Evolutionary conservation across 2,113 vertebrate species (phyloP).

Genomic region (Engystomops pustulosus): DNA sequence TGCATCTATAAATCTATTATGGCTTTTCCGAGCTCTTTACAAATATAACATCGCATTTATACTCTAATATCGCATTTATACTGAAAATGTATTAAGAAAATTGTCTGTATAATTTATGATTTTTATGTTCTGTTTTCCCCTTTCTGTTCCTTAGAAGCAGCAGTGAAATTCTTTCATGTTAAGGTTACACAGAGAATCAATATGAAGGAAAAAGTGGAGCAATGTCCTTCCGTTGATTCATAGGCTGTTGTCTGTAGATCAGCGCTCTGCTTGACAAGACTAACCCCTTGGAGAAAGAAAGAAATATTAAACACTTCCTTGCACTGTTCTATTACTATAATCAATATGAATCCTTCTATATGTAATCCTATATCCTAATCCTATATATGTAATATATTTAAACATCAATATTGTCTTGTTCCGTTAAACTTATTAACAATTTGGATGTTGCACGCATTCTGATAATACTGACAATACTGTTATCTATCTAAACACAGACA

Average conservation of each 20-base stretch:
- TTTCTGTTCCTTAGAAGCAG: conserved; percentile 28
- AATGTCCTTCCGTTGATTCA: background rate
- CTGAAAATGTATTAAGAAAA: conserved; percentile 7
- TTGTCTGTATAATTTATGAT: conserved; percentile 20
- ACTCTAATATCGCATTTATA: background rate
- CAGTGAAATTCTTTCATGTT: conserved; percentile 26
- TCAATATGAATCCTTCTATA: conserved; percentile 45
- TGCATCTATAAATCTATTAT: conserved; percentile 22
- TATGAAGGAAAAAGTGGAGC: background rate
- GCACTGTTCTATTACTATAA: conserved; percentile 27
- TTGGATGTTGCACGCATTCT: conserved; percentile 37
- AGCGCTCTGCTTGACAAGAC: background rate
- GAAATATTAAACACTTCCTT: conserved; percentile 37
- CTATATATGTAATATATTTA: conserved; percentile 54
- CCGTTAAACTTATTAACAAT: conserved; percentile 50
- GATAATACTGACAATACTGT: conserved; percentile 58
- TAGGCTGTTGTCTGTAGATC: background rate
- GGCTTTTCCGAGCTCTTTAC: background rate
- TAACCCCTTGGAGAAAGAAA: background rate
- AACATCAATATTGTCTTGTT: conserved; percentile 49
- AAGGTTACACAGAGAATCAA: conserved; percentile 30
- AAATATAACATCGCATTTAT: conserved; percentile 18
- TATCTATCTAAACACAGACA: too few relatives aligned
- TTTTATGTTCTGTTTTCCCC: background rate
- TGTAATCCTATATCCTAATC: too few relatives aligned